A percentile compares a stretch with the other conserved stretches of the same genome.
These are phyloP conservation scores for Pangasianodon hypophthalmus DNA, from an alignment of 2,113 vertebrate species.

Conservation along the genomic window DNA sequence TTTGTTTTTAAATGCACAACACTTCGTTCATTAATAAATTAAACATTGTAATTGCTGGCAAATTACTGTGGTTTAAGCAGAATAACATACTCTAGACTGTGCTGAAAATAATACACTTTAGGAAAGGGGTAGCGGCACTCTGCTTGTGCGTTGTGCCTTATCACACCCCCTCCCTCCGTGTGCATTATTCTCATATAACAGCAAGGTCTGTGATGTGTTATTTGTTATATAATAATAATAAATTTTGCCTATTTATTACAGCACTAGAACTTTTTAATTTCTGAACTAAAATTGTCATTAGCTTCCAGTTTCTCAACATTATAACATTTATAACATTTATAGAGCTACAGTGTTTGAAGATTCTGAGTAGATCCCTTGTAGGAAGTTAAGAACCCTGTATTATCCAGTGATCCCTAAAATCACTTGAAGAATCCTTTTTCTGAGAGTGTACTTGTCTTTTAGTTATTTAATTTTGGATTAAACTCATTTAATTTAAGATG, in stretches of 20 bases:
- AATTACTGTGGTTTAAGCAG: too few species aligned
- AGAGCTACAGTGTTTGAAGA: background rate
- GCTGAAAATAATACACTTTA: background rate
- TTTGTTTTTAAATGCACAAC: background rate
- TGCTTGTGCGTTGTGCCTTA: background rate
- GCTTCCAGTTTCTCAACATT: background rate
- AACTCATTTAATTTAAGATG: background rate
- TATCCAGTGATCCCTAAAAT: background rate
- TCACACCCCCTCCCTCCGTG: background rate
- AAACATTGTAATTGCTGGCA: too few species aligned
- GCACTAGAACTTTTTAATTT: background rate
- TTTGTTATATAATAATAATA: background rate
- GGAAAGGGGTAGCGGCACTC: too few species aligned
- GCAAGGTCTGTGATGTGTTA: background rate
- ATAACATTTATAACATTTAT: background rate
- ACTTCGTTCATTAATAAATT: background rate
- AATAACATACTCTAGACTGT: too few species aligned
- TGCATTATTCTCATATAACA: background rate
- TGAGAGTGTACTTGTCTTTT: background rate
- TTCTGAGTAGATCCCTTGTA: background rate
- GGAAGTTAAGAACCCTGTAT: background rate
- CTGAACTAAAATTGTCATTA: background rate
- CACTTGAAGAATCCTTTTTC: background rate
- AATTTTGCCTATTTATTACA: background rate
- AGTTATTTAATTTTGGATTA: background rate